These are phyloP conservation scores for Eumacrocentrus americanus DNA, from an alignment of 2,888 invertebrate species.

Conservation along the genomic window DNA sequence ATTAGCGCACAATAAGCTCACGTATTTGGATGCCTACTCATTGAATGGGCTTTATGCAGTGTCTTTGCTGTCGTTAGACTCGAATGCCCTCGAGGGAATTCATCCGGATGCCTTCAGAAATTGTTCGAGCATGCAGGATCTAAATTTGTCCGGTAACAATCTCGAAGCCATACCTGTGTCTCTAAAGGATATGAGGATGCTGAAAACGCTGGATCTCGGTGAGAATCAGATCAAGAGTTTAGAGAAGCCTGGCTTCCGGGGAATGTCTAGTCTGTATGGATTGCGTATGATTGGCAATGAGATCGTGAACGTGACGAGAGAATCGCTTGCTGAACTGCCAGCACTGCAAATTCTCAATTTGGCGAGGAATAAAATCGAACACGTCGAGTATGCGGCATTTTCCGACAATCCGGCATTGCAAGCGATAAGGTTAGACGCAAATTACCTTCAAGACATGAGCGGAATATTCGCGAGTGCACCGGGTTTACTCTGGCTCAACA, in stretches of 20 bases:
- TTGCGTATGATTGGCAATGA: conserved; percentile 89
- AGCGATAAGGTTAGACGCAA: conserved; percentile 86
- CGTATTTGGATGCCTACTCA: conserved; percentile 83
- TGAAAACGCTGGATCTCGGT: conserved; percentile 88
- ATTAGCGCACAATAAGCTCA: conserved; percentile 84
- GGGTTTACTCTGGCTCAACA: conserved; percentile 85
- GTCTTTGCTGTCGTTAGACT: conserved; percentile 83
- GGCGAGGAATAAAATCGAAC: conserved; percentile 81
- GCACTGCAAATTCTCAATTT: conserved; percentile 86
- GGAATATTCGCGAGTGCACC: conserved; percentile 84
- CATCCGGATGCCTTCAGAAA: conserved; percentile 89
- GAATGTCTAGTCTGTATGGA: conserved; percentile 85
- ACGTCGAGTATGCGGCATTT: conserved; percentile 82
- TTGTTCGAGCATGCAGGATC: conserved; percentile 87
- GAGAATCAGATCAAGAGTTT: conserved; percentile 86
- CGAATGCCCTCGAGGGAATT: conserved; percentile 81
- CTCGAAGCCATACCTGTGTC: conserved; percentile 82
- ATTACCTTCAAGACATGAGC: conserved; percentile 80
- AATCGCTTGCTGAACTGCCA: conserved; percentile 79
- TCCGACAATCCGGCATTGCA: conserved; percentile 80
- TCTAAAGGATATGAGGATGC: conserved; percentile 81
- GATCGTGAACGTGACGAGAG: conserved; percentile 80
- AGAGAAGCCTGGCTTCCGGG: conserved; percentile 81
- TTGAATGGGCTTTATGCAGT: conserved; percentile 88
- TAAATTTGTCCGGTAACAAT: conserved; percentile 87